Base-by-base conservation (phyloP, 2,888 invertebrate species). In the Andricus quercusramuli region DNA sequence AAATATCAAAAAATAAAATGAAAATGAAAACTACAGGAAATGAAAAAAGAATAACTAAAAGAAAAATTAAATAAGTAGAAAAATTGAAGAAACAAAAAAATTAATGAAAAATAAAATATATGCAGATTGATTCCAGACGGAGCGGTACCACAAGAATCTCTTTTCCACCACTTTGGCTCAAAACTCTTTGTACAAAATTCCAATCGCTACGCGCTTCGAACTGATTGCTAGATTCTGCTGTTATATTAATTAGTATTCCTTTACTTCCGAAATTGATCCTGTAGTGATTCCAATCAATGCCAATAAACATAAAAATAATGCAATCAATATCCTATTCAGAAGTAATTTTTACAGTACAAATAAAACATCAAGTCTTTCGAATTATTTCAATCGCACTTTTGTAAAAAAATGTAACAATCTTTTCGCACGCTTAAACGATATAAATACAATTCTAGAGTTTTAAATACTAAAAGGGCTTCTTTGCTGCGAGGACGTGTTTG, bases 381-480 rank as follows among this genome's bases (percentile, higher is more conserved):
- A 15, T 64, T 8, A 4, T 29, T 64, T 15, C 29, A 64, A 64
- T 29, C 13, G 17, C 0, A 29, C 15, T 64, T 64, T 29, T 13
- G 4, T 25, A 29, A 64, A 29, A 15, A 64, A 17, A 13, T 64
- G 5, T 5, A 64, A 64, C 2, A 25, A 65, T 82, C 37, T 82
- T 78, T 79, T 56, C 47, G 51, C 77, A 77, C 29, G 68, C 83
- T 83, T 83, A 84, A 86, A 84, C 85, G 80, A 85, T 81, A 78
- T 80, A 77, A 81, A 78, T 80, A 80, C 85, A 86, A 56, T 82
- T 80, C 83, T 87, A 86, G 77, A 78, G 80, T 67, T 78, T 83
- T 86, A 88, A 86, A 82, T 86, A 85, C 84, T 88, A 87, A 77
- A 78, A 66, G 37, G 62, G 20, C 22, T 8, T 68, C 3, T 11